Conservation (phyloP, 2,113 vertebrate genomes). For the Eurypyga helias region DNA sequence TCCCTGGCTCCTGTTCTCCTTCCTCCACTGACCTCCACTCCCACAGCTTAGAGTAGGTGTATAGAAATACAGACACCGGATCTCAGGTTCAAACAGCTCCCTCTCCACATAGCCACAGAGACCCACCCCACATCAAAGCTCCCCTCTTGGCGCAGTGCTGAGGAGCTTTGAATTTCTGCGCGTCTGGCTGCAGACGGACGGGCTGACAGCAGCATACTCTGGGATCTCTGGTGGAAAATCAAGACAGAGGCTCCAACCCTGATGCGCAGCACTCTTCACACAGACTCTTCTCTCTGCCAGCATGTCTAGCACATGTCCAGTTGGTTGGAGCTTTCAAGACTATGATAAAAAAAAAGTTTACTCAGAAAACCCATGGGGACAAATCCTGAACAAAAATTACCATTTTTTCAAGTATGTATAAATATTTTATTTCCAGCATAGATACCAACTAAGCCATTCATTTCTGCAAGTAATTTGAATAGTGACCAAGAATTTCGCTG, state of each 20-base stretch:
- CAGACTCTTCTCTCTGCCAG: neutral
- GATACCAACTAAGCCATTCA: neutral
- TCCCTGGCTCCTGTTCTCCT: neutral
- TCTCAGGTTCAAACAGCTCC: neutral
- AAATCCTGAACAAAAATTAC: neutral
- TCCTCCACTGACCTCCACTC: neutral
- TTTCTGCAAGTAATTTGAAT: neutral
- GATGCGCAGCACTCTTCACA: neutral
- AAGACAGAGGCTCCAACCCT: neutral
- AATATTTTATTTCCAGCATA: neutral
- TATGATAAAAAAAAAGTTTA: neutral
- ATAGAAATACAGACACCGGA: neutral
- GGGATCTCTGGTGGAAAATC: neutral
- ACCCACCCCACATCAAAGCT: neutral
- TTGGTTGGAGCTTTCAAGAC: neutral
- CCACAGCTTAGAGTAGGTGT: neutral
- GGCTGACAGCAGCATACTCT: neutral
- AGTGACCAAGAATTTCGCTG: neutral
- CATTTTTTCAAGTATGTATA: neutral
- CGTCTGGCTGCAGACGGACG: neutral
- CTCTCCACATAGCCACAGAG: neutral
- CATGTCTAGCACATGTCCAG: neutral
- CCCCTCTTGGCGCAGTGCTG: rapidly evolving
- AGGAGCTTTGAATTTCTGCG: neutral
- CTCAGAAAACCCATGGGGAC: neutral